These are phyloP conservation scores for Mus spicilegus DNA, from an alignment of 2,113 vertebrate species.

Conservation along the genomic window DNA sequence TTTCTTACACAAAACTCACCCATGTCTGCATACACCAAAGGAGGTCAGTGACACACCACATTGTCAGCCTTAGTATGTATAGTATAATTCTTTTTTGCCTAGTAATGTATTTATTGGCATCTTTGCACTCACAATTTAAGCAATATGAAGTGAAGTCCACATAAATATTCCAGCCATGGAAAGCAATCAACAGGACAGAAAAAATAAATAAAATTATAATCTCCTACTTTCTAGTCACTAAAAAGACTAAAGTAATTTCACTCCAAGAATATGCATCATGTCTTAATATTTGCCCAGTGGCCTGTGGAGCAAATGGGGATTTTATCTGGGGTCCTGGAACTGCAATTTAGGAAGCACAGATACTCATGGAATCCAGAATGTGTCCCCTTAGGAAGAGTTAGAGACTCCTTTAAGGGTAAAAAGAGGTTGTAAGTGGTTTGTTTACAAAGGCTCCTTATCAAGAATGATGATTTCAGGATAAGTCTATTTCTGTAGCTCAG, in stretches of 20 bases:
- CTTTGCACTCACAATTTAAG: conserved; percentile 6
- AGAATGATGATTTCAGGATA: background rate
- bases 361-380: background rate
- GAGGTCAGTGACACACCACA: conserved; percentile 34
- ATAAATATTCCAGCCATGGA: conserved; percentile 22
- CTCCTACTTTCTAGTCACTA: background rate
- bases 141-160: conserved; percentile 54
- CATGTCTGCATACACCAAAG: conserved; percentile 46
- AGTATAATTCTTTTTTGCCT: conserved; percentile 5
- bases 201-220: background rate
- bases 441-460: background rate
- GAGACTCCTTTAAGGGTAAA: background rate
- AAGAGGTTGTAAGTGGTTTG: background rate
- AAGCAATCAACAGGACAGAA: conserved; percentile 56
- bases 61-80: conserved; percentile 14
- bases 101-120: conserved; percentile 34
- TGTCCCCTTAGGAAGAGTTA: background rate
- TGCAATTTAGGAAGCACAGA: background rate
- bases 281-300: background rate
- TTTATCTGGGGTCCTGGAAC: background rate
- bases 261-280: background rate
- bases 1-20: conserved; percentile 54
- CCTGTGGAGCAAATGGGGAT: background rate
- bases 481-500: background rate
- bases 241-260: conserved; percentile 19